These are phyloP conservation scores for Ditylenchus weischeri DNA, from an alignment of 2,888 invertebrate genomes.

Conservation along the genomic window DNA sequence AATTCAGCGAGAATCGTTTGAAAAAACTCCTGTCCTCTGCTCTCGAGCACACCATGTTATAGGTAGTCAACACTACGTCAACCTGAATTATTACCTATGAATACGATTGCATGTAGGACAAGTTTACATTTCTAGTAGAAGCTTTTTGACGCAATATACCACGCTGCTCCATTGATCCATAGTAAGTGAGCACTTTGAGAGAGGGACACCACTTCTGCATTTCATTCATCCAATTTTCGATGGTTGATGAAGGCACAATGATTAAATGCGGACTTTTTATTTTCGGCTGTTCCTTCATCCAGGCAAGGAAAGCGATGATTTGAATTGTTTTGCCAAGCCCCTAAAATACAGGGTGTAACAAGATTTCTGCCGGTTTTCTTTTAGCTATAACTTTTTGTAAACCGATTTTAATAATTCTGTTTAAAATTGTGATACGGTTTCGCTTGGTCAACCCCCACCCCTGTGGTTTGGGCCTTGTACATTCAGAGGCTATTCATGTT, in stretches of 20 bases:
- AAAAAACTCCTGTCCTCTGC: conserved; percentile 86
- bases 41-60: conserved; percentile 77
- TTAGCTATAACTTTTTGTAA: no score
- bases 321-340: conserved; percentile 89
- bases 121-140: conserved; percentile 23
- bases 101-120: not conserved
- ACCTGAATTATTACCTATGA: conserved; percentile 25
- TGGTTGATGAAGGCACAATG: conserved; percentile 91
- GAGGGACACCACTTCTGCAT: conserved; percentile 45
- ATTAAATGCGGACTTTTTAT: conserved; percentile 73
- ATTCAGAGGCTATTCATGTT: no score
- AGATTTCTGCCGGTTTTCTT: no score
- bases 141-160: conserved; percentile 40
- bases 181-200: conserved; percentile 50
- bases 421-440: no score
- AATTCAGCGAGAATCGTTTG: conserved; percentile 75
- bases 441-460: no score
- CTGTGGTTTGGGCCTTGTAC: no score
- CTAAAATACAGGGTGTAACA: conserved; percentile 49
- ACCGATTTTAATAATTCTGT: no score
- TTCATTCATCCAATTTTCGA: conserved; percentile 67
- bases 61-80: conserved; percentile 50
- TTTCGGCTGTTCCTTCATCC: conserved; percentile 66
- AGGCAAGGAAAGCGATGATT: conserved; percentile 84
- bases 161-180: conserved; percentile 50